phyloP scores from a whole-genome alignment of 2,888 invertebrate genomes.

The Andrena marginata region DNA sequence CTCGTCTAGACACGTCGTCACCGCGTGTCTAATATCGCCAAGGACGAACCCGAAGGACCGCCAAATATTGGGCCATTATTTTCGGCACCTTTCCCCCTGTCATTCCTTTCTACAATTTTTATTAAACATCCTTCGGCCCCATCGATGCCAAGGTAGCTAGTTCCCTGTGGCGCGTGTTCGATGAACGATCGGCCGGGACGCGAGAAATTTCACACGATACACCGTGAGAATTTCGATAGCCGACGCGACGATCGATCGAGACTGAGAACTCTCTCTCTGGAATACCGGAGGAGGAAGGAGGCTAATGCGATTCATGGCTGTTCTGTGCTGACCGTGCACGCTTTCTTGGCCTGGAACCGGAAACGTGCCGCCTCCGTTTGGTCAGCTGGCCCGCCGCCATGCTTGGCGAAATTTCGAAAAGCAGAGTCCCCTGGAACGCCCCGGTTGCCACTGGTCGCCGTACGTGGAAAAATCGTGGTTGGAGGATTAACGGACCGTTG shows the following conservation, averaged over 20 bases:
- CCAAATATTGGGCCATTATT: neutral
- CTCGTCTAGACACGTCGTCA: neutral
- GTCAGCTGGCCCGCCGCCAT: slow-evolving; percentile 17
- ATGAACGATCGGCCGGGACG: slow-evolving; percentile 6
- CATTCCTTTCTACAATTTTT: neutral
- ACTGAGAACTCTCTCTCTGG: slow-evolving; percentile 64
- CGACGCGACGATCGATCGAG: slow-evolving; percentile 42
- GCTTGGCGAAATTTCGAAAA: slow-evolving; percentile 42
- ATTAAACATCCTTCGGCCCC: too few species aligned
- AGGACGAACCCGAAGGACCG: neutral
- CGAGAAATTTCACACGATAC: slow-evolving; percentile 31
- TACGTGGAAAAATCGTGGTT: slow-evolving; percentile 26
- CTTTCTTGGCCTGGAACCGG: slow-evolving; percentile 74
- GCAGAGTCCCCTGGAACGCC: neutral
- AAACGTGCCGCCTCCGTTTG: slow-evolving; percentile 53
- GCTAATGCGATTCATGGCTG: slow-evolving; percentile 76
- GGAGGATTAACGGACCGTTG: slow-evolving; percentile 35
- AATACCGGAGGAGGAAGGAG: slow-evolving; percentile 69
- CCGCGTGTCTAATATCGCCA: neutral
- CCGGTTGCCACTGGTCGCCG: neutral
- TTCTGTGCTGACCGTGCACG: slow-evolving; percentile 42
- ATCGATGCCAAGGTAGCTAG: too few species aligned
- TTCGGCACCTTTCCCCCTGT: neutral
- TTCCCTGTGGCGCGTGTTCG: slow-evolving; percentile 9
- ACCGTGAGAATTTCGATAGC: slow-evolving; percentile 40